Base-by-base conservation (phyloP, 2,888 invertebrate genomes). In the Machimus rusticus region DNA sequence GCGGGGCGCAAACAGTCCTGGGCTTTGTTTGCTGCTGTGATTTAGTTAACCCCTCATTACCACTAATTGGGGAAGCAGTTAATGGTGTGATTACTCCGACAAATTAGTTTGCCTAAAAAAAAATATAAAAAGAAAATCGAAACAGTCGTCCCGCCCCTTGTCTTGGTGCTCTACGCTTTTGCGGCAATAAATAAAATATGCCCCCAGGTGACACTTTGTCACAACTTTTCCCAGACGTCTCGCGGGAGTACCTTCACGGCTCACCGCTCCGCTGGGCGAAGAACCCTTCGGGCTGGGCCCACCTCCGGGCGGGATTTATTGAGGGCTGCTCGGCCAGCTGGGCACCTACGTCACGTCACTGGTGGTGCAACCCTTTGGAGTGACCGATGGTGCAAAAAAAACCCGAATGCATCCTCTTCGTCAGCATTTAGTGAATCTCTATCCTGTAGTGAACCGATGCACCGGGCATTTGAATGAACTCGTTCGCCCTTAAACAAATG, bases 141-240 rank as follows among this genome's bases (percentile, higher is more conserved):
- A 46, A 46, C 4, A 3, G 16, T 9, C 5, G 37, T 14, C 31
- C 43, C 31, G 34, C 43, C 43, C 87, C 46, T 31, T 37, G 39
- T 74, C 51, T 81, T 74, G 46, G 23, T 34, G 77, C 46, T 79
- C 43, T 46, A 28, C 51, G 55, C 66, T 86, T 82, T 76, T 66
- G 82, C 57, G 74, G 84, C 82, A 88, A 88, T 88, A 88, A 88
- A 88, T 88, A 88, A 88, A 88, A 88, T 88, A 88, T 88, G 88
- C 86, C 88, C 88, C 82, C 23, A 79, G 86, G 88, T 86, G 79
- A 88, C 46, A 88, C 87, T 86, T 88, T 86, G 86, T 88, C 66
- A 81, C 82, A 57, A 57, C 82, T 88, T 84, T 66, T 46, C 57
- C 23, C 86, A 77, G 23, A 55, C 74, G 39, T 37, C 79, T 34